Percentiles rank a stretch among this genome's conserved stretches.
Evolutionary conservation across 1,140 invertebrate genomes (phyloP).

Genomic region (Drosophila truncata): DNA sequence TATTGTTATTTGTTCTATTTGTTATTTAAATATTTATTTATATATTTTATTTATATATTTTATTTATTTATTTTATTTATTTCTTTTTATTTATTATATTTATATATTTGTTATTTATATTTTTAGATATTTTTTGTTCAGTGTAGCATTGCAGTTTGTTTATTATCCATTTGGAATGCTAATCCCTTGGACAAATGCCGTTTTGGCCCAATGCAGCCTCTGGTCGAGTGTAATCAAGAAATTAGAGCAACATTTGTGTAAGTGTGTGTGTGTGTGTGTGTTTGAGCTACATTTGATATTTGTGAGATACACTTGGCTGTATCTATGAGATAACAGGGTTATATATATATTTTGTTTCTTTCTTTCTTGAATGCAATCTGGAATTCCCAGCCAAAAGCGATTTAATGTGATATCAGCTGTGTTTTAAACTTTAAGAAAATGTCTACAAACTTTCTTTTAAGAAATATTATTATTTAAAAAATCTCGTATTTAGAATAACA

Average conservation of each 20-base stretch:
- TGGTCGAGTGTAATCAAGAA: slow-evolving; percentile 73
- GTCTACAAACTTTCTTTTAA: neutral
- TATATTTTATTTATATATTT: too few relatives aligned
- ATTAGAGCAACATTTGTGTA: slow-evolving; percentile 61
- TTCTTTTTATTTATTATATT: too few relatives aligned
- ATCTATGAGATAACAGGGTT: slow-evolving; percentile 41
- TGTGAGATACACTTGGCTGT: slow-evolving; percentile 29
- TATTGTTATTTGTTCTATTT: neutral
- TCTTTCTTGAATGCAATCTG: slow-evolving; percentile 17
- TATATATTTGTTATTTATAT: too few relatives aligned
- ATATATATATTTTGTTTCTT: neutral
- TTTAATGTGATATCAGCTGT: slow-evolving; percentile 64
- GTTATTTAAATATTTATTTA: too few relatives aligned
- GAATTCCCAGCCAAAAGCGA: slow-evolving; percentile 51
- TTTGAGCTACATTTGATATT: slow-evolving; percentile 23
- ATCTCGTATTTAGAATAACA: neutral
- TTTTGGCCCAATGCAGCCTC: slow-evolving; percentile 42
- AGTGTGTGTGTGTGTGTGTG: neutral
- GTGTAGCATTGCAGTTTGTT: slow-evolving; percentile 52
- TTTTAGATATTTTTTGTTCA: neutral
- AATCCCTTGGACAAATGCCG: slow-evolving; percentile 66
- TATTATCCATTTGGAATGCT: slow-evolving; percentile 62
- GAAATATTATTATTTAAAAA: too few relatives aligned
- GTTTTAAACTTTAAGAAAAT: neutral
- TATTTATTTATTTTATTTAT: too few relatives aligned